Evolutionary conservation across 2,888 invertebrate genomes (phyloP).

Genomic region (Catocala sponsa): DNA sequence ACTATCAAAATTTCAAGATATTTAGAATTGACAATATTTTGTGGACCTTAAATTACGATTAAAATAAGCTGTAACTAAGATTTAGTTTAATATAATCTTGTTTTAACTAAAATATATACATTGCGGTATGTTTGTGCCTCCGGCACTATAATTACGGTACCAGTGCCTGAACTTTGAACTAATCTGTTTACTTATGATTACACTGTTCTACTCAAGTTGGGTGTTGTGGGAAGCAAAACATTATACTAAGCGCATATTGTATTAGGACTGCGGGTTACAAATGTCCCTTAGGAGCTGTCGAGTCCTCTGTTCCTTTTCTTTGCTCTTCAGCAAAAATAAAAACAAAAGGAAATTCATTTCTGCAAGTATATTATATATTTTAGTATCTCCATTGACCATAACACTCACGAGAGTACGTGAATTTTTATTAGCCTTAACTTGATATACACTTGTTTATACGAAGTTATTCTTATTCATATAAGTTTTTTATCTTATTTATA

Average conservation of each 20-base stretch:
- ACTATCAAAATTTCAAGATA: no score
- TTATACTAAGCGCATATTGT: slow-evolving; percentile 29
- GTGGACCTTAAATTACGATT: no score
- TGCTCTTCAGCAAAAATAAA: slow-evolving; percentile 1
- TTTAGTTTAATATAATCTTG: neutral
- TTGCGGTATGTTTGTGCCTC: slow-evolving; percentile 1
- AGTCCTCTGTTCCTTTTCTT: neutral
- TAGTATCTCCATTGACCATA: no score
- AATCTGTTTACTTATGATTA: slow-evolving; percentile 22
- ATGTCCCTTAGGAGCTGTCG: slow-evolving; percentile 9
- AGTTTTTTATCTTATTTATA: no score
- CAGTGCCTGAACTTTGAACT: slow-evolving; percentile 11
- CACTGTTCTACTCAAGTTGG: slow-evolving; percentile 13
- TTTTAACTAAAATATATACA: slow-evolving; percentile 5
- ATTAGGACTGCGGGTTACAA: slow-evolving; percentile 17
- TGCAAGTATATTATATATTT: no score
- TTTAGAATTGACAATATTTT: no score
- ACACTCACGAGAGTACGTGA: no score
- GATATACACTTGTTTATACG: no score
- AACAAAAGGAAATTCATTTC: neutral
- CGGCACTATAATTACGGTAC: slow-evolving; percentile 2
- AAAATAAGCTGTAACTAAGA: neutral
- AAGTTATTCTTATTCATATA: no score
- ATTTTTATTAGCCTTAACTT: no score
- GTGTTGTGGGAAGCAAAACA: slow-evolving; percentile 24